A percentile compares a stretch with the other conserved stretches of the same genome.
Conservation (phyloP, 2,888 invertebrate genomes). For the Omphaloscelis lunosa region DNA sequence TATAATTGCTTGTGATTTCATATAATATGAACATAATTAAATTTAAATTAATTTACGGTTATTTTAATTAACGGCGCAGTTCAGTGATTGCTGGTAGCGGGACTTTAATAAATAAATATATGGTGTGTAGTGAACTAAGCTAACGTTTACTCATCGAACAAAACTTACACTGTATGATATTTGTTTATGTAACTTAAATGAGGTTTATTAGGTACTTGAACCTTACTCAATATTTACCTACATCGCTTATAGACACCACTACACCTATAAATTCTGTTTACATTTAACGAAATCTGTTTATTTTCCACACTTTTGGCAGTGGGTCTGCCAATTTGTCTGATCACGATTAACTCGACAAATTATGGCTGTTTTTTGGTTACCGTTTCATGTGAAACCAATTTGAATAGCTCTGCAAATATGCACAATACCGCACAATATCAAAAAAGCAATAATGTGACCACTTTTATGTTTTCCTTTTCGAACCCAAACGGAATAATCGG, state of each 20-base stretch:
- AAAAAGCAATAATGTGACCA: conserved; percentile 32
- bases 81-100: conserved; percentile 12
- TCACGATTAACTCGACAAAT: conserved; percentile 43
- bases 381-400: conserved; percentile 32
- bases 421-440: background rate
- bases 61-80: background rate
- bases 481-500: conserved; percentile 22
- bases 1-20: background rate
- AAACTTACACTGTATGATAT: conserved; percentile 56
- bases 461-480: conserved; percentile 4
- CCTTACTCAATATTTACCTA: conserved; percentile 19
- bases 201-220: conserved; percentile 43
- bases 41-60: background rate
- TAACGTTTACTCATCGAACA: conserved; percentile 38
- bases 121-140: conserved; percentile 24
- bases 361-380: conserved; percentile 20
- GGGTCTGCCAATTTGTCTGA: conserved; percentile 11
- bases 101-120: conserved; percentile 9
- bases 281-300: conserved; percentile 34
- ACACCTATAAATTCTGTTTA: conserved; percentile 22
- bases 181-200: conserved; percentile 54
- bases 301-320: conserved; percentile 37
- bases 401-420: conserved; percentile 19
- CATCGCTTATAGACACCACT: background rate
- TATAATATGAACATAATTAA: background rate